phyloP scores from a whole-genome alignment of 2,797 vertebrate genomes.

The Aphelocoma californica region DNA sequence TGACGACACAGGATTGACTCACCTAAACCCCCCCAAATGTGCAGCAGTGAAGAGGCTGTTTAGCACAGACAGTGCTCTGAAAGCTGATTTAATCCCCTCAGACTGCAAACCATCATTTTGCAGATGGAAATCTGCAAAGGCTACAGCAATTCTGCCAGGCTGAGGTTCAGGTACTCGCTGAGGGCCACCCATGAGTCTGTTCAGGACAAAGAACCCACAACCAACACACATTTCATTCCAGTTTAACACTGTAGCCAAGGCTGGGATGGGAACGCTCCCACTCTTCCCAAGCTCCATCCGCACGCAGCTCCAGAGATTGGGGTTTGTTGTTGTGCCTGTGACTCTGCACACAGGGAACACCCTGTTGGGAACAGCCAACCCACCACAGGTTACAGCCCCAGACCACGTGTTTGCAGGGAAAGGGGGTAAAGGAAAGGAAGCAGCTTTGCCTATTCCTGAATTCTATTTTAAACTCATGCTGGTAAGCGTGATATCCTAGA shows the following conservation, averaged over 20 bases:
- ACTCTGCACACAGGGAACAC: neutral
- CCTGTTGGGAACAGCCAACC: too few species aligned
- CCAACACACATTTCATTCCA: neutral
- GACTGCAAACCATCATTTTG: neutral
- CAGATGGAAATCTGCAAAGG: neutral
- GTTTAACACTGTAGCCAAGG: neutral
- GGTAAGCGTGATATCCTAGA: neutral
- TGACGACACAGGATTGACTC: neutral
- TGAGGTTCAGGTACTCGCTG: neutral
- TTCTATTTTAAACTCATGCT: neutral
- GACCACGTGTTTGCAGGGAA: neutral
- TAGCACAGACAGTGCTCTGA: neutral
- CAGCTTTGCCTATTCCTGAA: neutral
- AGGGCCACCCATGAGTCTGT: fast-evolving
- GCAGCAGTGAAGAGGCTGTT: neutral
- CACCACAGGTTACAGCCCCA: neutral
- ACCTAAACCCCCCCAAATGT: neutral
- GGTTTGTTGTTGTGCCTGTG: neutral
- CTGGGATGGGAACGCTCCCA: neutral
- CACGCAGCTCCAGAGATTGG: neutral
- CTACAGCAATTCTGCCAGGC: neutral
- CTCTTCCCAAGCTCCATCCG: neutral
- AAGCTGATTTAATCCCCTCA: neutral
- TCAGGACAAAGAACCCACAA: neutral
- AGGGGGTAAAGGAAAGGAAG: neutral